phyloP scores from a whole-genome alignment of 2,888 invertebrate species.

The Phytoseiulus persimilis region DNA sequence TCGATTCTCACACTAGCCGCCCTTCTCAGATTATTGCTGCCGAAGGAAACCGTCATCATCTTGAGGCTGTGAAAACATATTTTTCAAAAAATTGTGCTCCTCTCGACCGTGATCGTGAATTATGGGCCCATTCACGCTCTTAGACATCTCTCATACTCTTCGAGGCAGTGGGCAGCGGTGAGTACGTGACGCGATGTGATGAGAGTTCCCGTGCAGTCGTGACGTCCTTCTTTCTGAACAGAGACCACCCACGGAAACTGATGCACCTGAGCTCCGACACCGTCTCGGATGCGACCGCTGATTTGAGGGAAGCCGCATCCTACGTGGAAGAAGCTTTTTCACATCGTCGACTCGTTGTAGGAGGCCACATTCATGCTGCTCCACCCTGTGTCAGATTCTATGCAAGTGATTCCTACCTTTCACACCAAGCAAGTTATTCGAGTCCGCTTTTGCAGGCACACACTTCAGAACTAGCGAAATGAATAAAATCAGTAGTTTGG shows the following conservation, averaged over 20 bases:
- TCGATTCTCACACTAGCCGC: neutral
- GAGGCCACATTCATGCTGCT: too few relatives aligned
- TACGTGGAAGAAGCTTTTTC: neutral
- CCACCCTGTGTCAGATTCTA: too few relatives aligned
- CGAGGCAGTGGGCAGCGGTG: constrained; percentile 10
- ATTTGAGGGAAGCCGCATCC: neutral
- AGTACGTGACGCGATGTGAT: constrained; percentile 16
- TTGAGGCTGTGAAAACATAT: neutral
- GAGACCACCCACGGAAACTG: constrained; percentile 28
- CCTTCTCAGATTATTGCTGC: neutral
- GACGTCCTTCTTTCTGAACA: neutral
- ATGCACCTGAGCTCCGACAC: neutral
- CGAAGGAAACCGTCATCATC: neutral
- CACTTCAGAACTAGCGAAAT: neutral
- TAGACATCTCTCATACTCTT: neutral
- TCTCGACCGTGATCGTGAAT: neutral
- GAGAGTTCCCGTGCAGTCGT: constrained; percentile 15
- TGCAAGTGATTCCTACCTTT: neutral
- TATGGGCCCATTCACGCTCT: too few relatives aligned
- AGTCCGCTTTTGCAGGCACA: neutral
- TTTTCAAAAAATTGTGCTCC: too few relatives aligned
- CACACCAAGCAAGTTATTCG: neutral
- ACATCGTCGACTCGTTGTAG: too few relatives aligned
- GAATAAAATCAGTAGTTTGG: neutral
- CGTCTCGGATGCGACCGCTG: neutral